Evolutionary conservation across 2,888 invertebrate species (phyloP), one percentile per base, ranked within the genome.

Genomic region (Hydroisotoma schaefferi): DNA sequence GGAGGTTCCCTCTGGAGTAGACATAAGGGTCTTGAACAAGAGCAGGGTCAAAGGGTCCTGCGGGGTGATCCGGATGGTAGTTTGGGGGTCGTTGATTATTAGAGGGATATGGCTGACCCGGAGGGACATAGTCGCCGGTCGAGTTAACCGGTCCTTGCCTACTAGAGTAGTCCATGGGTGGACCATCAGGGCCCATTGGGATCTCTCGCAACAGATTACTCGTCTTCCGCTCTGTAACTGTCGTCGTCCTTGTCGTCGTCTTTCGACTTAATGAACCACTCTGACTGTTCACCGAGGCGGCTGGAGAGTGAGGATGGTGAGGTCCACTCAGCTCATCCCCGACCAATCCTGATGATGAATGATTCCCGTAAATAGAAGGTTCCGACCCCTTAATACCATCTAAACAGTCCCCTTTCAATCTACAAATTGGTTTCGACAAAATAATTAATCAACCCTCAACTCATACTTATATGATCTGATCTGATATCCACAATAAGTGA

Each of bases 161-260:
- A 15, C 8, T 10, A 15, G 33, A 33, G 23, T 71, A 74, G 62
- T 74, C 76, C 73, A 75, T 73, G 67, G 74, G 76, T 73, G 74
- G 75, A 46, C 77, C 80, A 76, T 82, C 82, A 56, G 82, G 81
- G 59, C 81, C 82, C 71, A 82, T 77, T 71, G 76, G 76, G 56
- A 76, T 71, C 71, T 76, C 74, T 37, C 68, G 61, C 53, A 64
- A 59, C 26, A 66, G 61, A 55, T 66, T 61, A 6, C 53, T 85
- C 65, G 85, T 84, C 29, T 85, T 85, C 60, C 85, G 85, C 74
- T 86, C 85, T 82, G 23, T 6, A 47, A 8, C 23, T 10, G 6
- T 23, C 47, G 25, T 18, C 8, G 28, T 49, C 6, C 28, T 49
- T 10, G 49, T 49, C 6, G 49, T 28, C 27, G 49, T 49, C 49